Conservation (phyloP, 1,140 invertebrate species). For the Chionoecetes opilio region DNA sequence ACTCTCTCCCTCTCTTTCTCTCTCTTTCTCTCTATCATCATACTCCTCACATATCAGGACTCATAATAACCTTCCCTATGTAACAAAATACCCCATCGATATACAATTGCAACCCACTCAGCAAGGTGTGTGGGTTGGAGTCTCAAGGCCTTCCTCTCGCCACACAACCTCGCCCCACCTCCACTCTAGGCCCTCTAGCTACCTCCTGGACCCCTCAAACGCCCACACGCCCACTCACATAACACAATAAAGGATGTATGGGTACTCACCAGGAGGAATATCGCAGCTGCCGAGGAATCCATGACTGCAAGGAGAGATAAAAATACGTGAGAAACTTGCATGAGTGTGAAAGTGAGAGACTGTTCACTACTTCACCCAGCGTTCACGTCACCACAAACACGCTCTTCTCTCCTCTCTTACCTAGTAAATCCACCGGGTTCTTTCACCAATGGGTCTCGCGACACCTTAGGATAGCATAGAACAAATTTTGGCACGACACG, state of each 20-base stretch:
- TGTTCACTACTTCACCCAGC: conserved; percentile 44
- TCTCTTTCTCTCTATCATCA: background rate
- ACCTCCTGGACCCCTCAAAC: conserved; percentile 35
- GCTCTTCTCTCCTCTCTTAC: conserved; percentile 54
- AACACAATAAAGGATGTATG: too few species aligned
- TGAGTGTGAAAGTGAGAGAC: conserved; percentile 71
- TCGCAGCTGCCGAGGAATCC: conserved; percentile 75
- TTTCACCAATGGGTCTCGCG: conserved; percentile 51
- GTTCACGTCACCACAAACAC: background rate
- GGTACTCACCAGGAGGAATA: conserved; percentile 73
- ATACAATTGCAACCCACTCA: background rate
- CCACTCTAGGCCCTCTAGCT: background rate
- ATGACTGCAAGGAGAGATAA: conserved; percentile 77
- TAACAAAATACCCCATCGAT: background rate
- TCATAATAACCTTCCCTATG: background rate
- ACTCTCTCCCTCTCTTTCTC: background rate
- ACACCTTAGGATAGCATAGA: conserved; percentile 64
- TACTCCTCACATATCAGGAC: background rate
- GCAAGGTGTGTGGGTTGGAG: conserved; percentile 40
- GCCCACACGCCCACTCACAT: background rate
- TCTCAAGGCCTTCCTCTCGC: conserved; percentile 66
- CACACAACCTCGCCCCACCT: conserved; percentile 63
- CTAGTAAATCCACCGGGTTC: conserved; percentile 74
- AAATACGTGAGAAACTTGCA: conserved; percentile 59
- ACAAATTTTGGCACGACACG: conserved; percentile 66